Evolutionary conservation across 2,888 invertebrate genomes (phyloP).

Genomic region (Microdon myrmicae): DNA sequence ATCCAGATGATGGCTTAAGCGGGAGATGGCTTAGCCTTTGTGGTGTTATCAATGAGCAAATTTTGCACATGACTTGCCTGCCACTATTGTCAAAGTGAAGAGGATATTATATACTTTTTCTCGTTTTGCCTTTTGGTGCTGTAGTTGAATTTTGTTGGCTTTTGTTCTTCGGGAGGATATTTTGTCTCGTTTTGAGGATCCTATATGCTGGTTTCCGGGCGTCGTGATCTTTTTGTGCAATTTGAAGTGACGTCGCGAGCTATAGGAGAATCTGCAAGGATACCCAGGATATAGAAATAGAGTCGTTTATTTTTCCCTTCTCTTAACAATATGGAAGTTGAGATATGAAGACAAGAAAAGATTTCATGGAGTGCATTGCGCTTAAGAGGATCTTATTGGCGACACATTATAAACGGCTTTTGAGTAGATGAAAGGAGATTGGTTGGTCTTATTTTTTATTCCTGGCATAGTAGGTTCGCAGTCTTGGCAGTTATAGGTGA

Average conservation of each 20-base stretch:
- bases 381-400: slow-evolving; percentile 39
- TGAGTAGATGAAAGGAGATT: slow-evolving; percentile 41
- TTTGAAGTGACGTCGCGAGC: slow-evolving; percentile 34
- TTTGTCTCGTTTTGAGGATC: slow-evolving; percentile 6
- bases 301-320: slow-evolving; percentile 2
- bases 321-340: slow-evolving; percentile 2
- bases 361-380: slow-evolving; percentile 38
- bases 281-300: background rate
- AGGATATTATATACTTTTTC: slow-evolving; percentile 20
- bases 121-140: slow-evolving; percentile 8
- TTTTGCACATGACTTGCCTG: slow-evolving; percentile 39
- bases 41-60: slow-evolving; percentile 43
- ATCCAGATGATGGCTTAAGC: slow-evolving; percentile 31
- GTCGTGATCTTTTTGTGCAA: slow-evolving; percentile 33
- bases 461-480: too few species aligned
- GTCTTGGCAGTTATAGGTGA: too few species aligned
- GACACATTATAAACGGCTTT: slow-evolving; percentile 47
- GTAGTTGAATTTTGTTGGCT: slow-evolving; percentile 9
- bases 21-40: slow-evolving; percentile 46
- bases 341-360: slow-evolving; percentile 21
- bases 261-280: slow-evolving; percentile 14
- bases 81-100: slow-evolving; percentile 21
- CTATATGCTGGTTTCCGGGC: slow-evolving; percentile 28
- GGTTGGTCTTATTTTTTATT: slow-evolving; percentile 5
- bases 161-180: too few species aligned